Base-by-base conservation (phyloP, 2,888 invertebrate genomes). In the Piscicola geometra region DNA sequence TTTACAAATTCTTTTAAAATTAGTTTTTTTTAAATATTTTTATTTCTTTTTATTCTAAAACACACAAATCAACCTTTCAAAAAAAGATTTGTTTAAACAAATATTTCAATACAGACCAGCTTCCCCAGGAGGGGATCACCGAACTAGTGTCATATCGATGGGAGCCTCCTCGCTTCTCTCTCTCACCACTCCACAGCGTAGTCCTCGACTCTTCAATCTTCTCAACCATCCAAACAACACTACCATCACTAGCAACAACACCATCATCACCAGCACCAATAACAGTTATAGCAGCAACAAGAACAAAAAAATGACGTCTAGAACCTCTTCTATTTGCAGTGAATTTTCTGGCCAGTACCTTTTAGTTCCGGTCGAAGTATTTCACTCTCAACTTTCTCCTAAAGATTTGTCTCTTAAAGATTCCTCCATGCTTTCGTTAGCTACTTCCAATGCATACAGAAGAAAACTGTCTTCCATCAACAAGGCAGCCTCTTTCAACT, bases 401-500 rank as follows among this genome's bases (percentile, higher is more conserved):
- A 36, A n/a, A 18, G 33, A 21, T 47, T 36, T 60, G 47, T 71
- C 52, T n/a, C 3, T 28, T n/a, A 25, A 12, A 32, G 73, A 64
- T 2, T 3, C 21, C 15, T 41, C 41, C 3, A 3, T 56, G 3
- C 3, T 56, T 56, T 56, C 60, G 3, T 32, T 18, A 30, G 36
- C 71, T 32, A 71, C 66, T 60, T 35, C 35, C n/a, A 70, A 41
- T 12, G 68, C 33, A 41, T 33, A 60, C 35, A 56, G 36, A 32
- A 33, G 75, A 18, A 70, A 41, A 25, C 33, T 76, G 47, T 71
- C 71, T 18, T 36, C 71, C 41, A 66, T 76, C 28, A 76, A 71
- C 71, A 71, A 71, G 35, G 76, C 76, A 0, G 71, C 76, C n/a
- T 76, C 76, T 0, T 71, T 76, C 66, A 76, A 76, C 35, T 76